Evolutionary conservation across 2,797 vertebrate genomes (phyloP).

Genomic region (Takifugu rubripes): DNA sequence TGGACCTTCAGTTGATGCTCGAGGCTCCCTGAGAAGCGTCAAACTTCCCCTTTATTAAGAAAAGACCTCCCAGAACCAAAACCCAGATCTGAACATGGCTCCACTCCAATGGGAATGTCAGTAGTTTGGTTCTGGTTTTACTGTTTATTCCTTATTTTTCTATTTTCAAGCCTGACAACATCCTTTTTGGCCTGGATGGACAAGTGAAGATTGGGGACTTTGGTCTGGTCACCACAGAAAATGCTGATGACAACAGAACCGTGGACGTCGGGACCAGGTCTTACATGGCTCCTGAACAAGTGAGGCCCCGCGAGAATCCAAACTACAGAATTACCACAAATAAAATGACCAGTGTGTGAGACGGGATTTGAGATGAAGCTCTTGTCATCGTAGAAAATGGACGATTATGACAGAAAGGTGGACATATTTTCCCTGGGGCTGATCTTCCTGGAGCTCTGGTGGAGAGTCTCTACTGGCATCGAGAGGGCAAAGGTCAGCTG

Average conservation of each 20-base stretch:
- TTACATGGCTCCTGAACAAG: constrained; percentile 95
- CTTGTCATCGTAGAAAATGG: constrained; percentile 48
- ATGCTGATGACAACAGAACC: constrained; percentile 60
- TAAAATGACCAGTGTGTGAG: no score
- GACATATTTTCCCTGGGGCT: constrained; percentile 77
- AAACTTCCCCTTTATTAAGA: no score
- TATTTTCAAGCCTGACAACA: constrained; percentile 81
- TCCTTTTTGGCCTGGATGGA: constrained; percentile 76
- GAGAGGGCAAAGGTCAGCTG: constrained; percentile 41
- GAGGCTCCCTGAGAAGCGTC: no score
- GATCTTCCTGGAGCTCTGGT: constrained; percentile 76
- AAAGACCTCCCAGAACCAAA: no score
- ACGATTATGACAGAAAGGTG: constrained; percentile 61
- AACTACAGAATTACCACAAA: no score
- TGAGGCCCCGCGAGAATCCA: constrained; percentile 39
- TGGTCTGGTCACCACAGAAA: constrained; percentile 79
- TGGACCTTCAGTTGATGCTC: no score
- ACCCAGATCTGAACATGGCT: no score
- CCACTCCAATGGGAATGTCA: no score
- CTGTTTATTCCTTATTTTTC: constrained; percentile 1
- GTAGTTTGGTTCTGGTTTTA: background rate
- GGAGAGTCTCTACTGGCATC: constrained; percentile 21
- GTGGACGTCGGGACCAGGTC: constrained; percentile 66
- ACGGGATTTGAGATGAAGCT: background rate
- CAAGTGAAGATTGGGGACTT: constrained; percentile 91